These are phyloP conservation scores for Nyctibius grandis DNA, from an alignment of 2,797 vertebrate species.

Conservation along the genomic window DNA sequence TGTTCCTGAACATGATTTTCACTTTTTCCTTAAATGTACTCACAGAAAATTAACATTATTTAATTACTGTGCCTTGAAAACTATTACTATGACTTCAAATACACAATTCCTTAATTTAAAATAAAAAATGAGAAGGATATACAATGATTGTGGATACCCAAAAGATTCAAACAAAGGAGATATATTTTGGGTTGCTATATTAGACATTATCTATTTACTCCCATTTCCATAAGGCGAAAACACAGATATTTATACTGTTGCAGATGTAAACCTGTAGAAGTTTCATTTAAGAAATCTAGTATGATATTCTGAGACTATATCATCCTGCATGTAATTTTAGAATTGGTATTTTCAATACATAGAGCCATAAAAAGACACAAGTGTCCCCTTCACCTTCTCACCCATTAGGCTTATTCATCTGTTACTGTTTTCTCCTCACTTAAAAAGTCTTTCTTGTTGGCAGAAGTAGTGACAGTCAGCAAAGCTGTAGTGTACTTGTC, in stretches of 20 bases:
- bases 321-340: neutral
- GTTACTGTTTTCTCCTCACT: neutral
- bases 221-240: neutral
- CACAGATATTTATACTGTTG: neutral
- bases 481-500: neutral
- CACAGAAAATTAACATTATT: conserved; percentile 31
- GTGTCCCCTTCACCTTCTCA: neutral
- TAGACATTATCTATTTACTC: neutral
- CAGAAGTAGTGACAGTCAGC: neutral
- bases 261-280: neutral
- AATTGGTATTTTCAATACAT: neutral
- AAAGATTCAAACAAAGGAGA: neutral
- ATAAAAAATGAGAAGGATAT: conserved; percentile 25
- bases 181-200: neutral
- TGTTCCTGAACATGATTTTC: neutral
- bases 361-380: neutral
- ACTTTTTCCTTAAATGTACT: neutral
- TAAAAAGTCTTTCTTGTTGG: neutral
- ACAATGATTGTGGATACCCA: neutral
- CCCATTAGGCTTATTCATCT: neutral
- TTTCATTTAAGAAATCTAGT: neutral
- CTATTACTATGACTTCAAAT: conserved; percentile 27
- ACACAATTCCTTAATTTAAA: conserved; percentile 25
- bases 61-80: conserved; percentile 10
- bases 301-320: neutral